Evolutionary conservation across 2,797 vertebrate genomes (phyloP).

Genomic region (Sebastes wilsoni): DNA sequence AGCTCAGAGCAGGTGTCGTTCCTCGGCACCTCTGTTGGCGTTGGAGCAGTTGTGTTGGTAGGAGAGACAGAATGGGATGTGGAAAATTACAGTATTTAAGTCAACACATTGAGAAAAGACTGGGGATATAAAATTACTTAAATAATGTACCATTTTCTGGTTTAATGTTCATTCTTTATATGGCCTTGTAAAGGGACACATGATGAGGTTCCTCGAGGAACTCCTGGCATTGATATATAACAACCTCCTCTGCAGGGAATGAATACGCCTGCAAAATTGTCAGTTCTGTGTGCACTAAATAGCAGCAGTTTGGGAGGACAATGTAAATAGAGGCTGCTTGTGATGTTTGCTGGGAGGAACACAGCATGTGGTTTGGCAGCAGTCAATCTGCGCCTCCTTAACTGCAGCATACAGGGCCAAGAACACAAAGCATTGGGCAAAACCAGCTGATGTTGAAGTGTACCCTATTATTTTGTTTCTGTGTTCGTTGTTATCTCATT

Average conservation of each 20-base stretch:
- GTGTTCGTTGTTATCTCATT: slow-evolving; percentile 59
- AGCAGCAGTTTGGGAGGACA: slow-evolving; percentile 42
- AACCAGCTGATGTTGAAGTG: slow-evolving; percentile 63
- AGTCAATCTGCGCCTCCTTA: slow-evolving; percentile 51
- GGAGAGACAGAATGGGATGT: not conserved
- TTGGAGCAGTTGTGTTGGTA: not conserved
- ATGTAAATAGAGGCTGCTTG: slow-evolving; percentile 67
- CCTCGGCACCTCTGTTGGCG: slow-evolving; percentile 89
- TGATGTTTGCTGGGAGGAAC: slow-evolving; percentile 63
- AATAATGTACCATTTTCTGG: not conserved
- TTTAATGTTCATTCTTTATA: not conserved
- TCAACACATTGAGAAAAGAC: not conserved
- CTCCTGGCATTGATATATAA: slow-evolving; percentile 24
- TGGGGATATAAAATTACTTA: no score
- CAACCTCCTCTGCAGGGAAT: slow-evolving; percentile 12
- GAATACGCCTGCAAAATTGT: slow-evolving; percentile 4
- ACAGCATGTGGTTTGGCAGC: slow-evolving; percentile 68
- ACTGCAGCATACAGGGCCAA: slow-evolving; percentile 43
- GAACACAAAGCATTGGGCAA: slow-evolving; percentile 51
- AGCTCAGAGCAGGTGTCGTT: slow-evolving; percentile 97
- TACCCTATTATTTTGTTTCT: slow-evolving; percentile 59
- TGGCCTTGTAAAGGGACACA: not conserved
- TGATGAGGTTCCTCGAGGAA: slow-evolving; percentile 9
- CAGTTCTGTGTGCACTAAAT: slow-evolving; percentile 23
- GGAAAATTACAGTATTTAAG: not conserved